Evolutionary conservation across 2,797 vertebrate genomes (phyloP), one percentile per base, ranked within the genome.

Genomic region (Micromesistius poutassou): DNA sequence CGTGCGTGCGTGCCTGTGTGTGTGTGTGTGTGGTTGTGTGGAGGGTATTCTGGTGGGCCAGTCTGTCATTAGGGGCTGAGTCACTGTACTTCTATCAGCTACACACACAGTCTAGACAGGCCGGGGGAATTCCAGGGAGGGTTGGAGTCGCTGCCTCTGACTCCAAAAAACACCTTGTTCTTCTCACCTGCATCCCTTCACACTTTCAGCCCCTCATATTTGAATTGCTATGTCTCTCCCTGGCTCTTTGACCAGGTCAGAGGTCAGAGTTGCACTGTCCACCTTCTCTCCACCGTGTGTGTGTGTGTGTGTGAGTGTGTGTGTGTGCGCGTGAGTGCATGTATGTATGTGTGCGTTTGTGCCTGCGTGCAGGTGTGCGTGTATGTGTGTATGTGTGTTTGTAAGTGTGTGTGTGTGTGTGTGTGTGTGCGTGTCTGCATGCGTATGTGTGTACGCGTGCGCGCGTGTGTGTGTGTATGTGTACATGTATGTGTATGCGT

Each of bases 51-150:
- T 90, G 89, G 90, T 92, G 90, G 84, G 38, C 83, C 82, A 84
- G 89, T 88, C 90, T 90, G 87, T 93, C 87, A 92, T 92, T 90
- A 92, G 30, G 35, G n/a, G 77, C 79, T 91, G 89, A 90, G 84
- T 91, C 91, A 91, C 80, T 3, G 30, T 77, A 74, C 28, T 74
- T 73, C 74, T 25, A 25, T 82, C 76, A 77, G 40, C 30, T n/a
- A 50, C 76, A 42, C 74, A 70, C 72, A 77, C 72, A 79, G 77
- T 38, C 38, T 82, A 77, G 78, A 31, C 73, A 79, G 68, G 81
- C 83, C 76, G 81, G 72, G 90, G 88, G 89, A 85, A 89, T 91
- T 91, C 89, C 90, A 89, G 85, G 74, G 30, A 19, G 19, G 14
- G 62, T 25, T 68, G n/a, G 25, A 28, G 62, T 28, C n/a, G 6